phyloP scores from a whole-genome alignment of 2,797 vertebrate genomes.

The Peromyscus aztecus region DNA sequence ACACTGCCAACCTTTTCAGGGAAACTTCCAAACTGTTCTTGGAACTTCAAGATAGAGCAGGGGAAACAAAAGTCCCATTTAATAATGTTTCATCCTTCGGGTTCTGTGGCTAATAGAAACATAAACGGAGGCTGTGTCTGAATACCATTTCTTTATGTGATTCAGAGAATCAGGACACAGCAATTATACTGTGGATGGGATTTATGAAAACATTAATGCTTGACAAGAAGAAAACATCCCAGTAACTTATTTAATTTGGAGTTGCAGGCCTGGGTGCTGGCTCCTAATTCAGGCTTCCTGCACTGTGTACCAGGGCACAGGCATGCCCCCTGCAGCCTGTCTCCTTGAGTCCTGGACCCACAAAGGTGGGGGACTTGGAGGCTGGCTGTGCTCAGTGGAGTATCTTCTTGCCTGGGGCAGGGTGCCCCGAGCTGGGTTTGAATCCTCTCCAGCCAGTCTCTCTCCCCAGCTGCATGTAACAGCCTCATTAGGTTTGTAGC shows the following conservation, averaged over 20 bases:
- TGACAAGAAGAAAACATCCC: conserved; percentile 64
- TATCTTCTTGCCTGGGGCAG: background rate
- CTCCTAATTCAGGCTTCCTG: background rate
- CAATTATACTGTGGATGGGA: conserved; percentile 40
- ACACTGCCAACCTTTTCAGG: conserved; percentile 77
- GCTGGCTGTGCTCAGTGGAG: too few species aligned
- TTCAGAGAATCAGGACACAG: conserved; percentile 64
- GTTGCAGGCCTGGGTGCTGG: background rate
- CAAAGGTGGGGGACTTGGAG: background rate
- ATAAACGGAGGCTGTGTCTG: conserved; percentile 61
- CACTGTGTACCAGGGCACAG: background rate
- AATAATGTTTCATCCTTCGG: conserved; percentile 74
- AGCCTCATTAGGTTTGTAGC: background rate
- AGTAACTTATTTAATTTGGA: conserved; percentile 63
- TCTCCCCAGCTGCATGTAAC: background rate
- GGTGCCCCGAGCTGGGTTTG: background rate
- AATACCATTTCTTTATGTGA: conserved; percentile 62
- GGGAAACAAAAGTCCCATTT: conserved; percentile 50
- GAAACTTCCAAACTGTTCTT: conserved; percentile 79
- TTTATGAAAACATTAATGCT: conserved; percentile 74
- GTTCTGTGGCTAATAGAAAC: conserved; percentile 67
- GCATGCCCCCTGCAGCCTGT: background rate
- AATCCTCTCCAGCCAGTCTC: accelerated
- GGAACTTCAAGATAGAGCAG: conserved; percentile 69
- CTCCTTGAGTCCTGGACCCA: background rate